phyloP scores from a whole-genome alignment of 2,797 vertebrate genomes.

The Syncerus caffer region DNA sequence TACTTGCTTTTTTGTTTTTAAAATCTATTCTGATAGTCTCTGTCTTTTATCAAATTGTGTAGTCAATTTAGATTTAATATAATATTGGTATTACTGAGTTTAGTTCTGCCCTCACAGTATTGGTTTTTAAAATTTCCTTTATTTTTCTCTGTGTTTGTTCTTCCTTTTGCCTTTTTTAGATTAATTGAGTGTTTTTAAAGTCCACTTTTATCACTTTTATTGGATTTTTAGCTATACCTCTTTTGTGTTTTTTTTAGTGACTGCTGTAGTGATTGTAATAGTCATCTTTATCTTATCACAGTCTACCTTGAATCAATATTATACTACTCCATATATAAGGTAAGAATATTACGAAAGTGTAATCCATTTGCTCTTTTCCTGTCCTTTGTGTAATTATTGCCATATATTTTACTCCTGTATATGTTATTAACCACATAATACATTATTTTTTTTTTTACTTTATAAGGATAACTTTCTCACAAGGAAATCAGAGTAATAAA shows the following conservation, averaged over 20 bases:
- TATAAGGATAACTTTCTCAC: background rate
- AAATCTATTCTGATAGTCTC: background rate
- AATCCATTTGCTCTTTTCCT: background rate
- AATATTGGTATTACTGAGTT: background rate
- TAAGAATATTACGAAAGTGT: constrained; percentile 45
- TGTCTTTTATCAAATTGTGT: constrained; percentile 13
- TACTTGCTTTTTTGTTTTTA: background rate
- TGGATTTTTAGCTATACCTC: constrained; percentile 56
- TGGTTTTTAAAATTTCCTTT: background rate
- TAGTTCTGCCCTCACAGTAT: background rate
- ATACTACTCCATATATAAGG: constrained; percentile 50
- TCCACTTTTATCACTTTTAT: constrained; percentile 35
- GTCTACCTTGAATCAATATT: constrained; percentile 58
- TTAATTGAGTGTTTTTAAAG: constrained; percentile 44
- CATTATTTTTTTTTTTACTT: background rate
- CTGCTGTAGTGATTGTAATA: constrained; percentile 62
- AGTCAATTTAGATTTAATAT: background rate
- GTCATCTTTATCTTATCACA: constrained; percentile 60
- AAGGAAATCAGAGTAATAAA: background rate
- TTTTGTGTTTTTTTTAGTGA: constrained; percentile 64
- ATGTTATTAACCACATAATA: background rate
- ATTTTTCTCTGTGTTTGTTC: background rate
- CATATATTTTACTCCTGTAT: background rate
- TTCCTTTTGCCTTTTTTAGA: constrained; percentile 41
- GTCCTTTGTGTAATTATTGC: background rate